A percentile compares a stretch with the other conserved stretches of the same genome.
These are phyloP conservation scores for Platerodrilus igneus DNA, from an alignment of 2,888 invertebrate species.

Conservation along the genomic window DNA sequence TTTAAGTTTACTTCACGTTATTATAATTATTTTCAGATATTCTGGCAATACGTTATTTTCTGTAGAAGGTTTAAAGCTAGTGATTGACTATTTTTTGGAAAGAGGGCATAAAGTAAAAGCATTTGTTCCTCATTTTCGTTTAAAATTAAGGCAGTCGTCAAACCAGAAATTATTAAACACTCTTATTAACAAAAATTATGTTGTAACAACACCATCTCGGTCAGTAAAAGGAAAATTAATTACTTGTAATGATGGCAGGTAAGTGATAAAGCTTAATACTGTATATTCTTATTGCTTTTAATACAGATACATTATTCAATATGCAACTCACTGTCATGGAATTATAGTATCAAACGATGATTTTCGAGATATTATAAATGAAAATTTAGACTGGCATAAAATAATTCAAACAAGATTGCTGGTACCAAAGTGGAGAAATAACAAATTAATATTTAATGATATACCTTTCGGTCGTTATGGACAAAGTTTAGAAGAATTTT, in stretches of 20 bases:
- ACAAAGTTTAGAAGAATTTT: constrained; percentile 62
- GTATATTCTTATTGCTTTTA: too few species aligned
- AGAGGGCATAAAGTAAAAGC: constrained; percentile 70
- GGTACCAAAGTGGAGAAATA: constrained; percentile 73
- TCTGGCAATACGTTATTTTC: constrained; percentile 60
- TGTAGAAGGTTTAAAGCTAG: constrained; percentile 67
- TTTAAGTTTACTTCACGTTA: too few species aligned
- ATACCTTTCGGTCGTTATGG: constrained; percentile 75
- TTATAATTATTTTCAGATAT: constrained; percentile 63
- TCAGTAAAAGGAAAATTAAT: constrained; percentile 56
- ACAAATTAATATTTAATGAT: constrained; percentile 74
- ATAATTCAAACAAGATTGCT: constrained; percentile 65
- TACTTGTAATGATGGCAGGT: constrained; percentile 73
- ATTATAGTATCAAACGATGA: constrained; percentile 72
- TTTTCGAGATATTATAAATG: constrained; percentile 62
- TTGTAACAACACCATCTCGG: constrained; percentile 72
- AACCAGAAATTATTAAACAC: constrained; percentile 56
- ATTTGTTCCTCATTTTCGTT: constrained; percentile 69
- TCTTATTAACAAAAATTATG: constrained; percentile 55
- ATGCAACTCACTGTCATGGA: constrained; percentile 65
- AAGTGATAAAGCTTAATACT: too few species aligned
- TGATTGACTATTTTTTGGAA: constrained; percentile 68
- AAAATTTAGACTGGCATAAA: constrained; percentile 61
- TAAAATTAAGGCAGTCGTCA: constrained; percentile 51
- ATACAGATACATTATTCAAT: constrained; percentile 68